Conservation (phyloP, 2,888 invertebrate genomes). For the Tuberolachnus salignus region DNA sequence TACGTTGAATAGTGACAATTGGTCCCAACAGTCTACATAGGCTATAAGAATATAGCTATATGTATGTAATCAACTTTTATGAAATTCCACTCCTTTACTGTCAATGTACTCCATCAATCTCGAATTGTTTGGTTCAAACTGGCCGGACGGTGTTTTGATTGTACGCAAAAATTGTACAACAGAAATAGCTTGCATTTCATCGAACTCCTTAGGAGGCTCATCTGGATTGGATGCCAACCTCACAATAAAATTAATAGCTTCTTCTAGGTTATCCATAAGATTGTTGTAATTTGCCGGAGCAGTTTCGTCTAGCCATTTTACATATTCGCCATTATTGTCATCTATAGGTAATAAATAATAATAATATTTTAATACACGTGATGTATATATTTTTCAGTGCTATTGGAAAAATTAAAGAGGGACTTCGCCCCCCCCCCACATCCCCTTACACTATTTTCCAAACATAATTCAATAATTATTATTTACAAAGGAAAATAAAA, state of each 20-base stretch:
- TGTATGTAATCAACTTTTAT: background rate
- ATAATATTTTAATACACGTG: no score
- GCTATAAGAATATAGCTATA: no score
- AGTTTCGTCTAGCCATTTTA: constrained; percentile 37
- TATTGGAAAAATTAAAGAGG: no score
- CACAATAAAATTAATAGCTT: constrained; percentile 43
- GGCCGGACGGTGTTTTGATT: constrained; percentile 26
- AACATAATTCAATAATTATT: no score
- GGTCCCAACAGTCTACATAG: no score
- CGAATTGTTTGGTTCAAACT: constrained; percentile 30
- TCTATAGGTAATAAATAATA: no score
- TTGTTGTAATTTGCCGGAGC: constrained; percentile 29
- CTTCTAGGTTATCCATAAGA: constrained; percentile 43
- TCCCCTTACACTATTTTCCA: no score
- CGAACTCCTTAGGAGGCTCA: constrained; percentile 12
- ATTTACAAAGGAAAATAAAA: no score
- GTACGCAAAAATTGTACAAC: constrained; percentile 44
- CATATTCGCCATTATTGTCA: background rate
- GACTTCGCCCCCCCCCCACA: no score
- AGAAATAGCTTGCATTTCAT: constrained; percentile 43
- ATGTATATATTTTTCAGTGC: no score
- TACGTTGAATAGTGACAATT: no score
- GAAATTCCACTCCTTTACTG: constrained; percentile 34
- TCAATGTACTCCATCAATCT: constrained; percentile 47
- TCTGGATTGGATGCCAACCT: constrained; percentile 1